phyloP scores from a whole-genome alignment of 2,113 vertebrate species.

The Centropus bengalensis region DNA sequence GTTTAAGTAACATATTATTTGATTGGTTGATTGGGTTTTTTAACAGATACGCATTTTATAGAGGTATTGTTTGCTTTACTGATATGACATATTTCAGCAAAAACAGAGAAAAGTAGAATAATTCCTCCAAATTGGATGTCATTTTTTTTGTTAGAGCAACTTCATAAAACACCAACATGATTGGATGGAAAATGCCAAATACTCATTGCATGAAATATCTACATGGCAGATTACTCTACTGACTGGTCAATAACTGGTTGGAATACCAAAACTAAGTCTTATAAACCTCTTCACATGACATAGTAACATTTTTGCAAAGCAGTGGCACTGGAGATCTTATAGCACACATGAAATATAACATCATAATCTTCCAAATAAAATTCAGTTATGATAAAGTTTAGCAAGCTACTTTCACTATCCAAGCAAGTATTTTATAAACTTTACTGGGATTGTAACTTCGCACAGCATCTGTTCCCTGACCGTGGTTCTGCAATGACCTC shows the following conservation, averaged over 20 bases:
- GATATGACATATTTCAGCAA: neutral
- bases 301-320: neutral
- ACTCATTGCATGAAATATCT: neutral
- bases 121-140: neutral
- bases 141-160: neutral
- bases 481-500: neutral
- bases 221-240: neutral
- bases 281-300: neutral
- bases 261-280: neutral
- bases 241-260: neutral
- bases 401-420: neutral
- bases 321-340: neutral
- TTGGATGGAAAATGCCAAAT: neutral
- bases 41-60: neutral
- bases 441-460: neutral
- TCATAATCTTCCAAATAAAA: neutral
- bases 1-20: neutral
- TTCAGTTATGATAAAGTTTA: neutral
- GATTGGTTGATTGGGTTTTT: neutral
- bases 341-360: neutral
- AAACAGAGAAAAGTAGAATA: neutral
- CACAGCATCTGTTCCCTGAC: neutral
- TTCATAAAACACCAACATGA: neutral
- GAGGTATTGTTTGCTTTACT: neutral
- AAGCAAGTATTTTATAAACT: neutral